phyloP scores from a whole-genome alignment of 2,113 vertebrate genomes.

The Antechinus flavipes region DNA sequence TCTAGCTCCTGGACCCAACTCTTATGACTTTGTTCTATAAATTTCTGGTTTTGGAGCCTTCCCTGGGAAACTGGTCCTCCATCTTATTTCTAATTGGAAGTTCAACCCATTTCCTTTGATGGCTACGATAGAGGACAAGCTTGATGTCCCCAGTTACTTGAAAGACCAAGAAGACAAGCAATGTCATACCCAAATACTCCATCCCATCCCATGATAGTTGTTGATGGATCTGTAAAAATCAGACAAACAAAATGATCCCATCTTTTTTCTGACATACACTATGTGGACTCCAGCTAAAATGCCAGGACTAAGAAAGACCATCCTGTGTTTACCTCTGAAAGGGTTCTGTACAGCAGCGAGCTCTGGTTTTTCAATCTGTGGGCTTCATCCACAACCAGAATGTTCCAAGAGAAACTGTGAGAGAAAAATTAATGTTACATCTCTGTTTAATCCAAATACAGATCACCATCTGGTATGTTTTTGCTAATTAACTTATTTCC shows the following conservation, averaged over 20 bases:
- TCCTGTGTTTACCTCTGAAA: constrained; percentile 88
- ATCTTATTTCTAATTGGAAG: neutral
- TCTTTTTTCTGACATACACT: neutral
- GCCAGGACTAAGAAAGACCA: neutral
- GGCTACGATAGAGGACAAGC: neutral
- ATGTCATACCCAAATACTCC: neutral
- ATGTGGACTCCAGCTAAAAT: neutral
- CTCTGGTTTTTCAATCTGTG: constrained; percentile 94
- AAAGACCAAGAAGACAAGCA: neutral
- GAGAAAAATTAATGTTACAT: constrained; percentile 56
- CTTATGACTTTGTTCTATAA: neutral
- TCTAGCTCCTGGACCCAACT: neutral
- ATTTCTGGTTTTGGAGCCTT: neutral
- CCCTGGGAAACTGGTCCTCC: neutral
- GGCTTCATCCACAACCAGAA: constrained; percentile 94
- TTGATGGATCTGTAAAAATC: constrained; percentile 9
- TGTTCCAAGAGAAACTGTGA: constrained; percentile 84
- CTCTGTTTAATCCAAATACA: neutral
- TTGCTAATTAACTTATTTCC: neutral
- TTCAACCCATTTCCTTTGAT: neutral
- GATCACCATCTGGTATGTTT: constrained; percentile 23
- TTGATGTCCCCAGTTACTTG: neutral
- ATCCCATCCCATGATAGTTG: neutral
- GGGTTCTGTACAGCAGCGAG: constrained; percentile 89
- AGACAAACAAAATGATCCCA: neutral